phyloP scores from a whole-genome alignment of 2,113 vertebrate species.

The Spheniscus mendiculus region DNA sequence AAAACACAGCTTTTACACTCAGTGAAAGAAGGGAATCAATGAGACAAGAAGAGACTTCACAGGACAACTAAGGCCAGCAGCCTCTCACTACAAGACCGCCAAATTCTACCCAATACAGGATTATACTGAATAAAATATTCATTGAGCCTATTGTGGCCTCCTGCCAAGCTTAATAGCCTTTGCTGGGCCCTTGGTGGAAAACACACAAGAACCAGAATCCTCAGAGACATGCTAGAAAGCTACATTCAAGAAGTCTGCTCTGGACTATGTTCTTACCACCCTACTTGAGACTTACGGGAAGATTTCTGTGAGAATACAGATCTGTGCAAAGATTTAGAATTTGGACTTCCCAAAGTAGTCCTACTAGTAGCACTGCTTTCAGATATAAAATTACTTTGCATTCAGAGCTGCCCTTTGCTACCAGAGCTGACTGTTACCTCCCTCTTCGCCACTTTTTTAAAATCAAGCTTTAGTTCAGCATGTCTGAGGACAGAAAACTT shows the following conservation, averaged over 20 bases:
- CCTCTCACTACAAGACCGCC: not conserved
- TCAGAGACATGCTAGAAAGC: not conserved
- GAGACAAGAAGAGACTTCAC: not conserved
- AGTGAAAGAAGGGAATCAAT: not conserved
- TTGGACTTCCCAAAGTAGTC: not conserved
- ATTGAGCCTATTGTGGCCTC: not conserved
- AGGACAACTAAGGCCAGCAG: not conserved
- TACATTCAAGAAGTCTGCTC: not conserved
- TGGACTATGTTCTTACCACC: not conserved
- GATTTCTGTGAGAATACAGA: not conserved
- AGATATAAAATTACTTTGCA: not conserved
- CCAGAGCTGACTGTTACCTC: not conserved
- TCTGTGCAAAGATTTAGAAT: not conserved
- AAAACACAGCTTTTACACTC: not conserved
- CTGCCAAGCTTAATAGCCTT: slow-evolving; percentile 22
- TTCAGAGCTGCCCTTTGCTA: not conserved
- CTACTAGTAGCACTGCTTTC: not conserved
- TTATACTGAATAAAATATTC: slow-evolving; percentile 8
- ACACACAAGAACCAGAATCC: not conserved
- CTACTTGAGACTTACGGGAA: not conserved
- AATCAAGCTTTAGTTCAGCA: not conserved
- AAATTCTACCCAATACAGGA: not conserved
- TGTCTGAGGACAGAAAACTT: not conserved
- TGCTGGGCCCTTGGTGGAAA: not conserved
- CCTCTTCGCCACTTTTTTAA: not conserved